Evolutionary conservation across 2,113 vertebrate species (phyloP).

Genomic region (Passer montanus): DNA sequence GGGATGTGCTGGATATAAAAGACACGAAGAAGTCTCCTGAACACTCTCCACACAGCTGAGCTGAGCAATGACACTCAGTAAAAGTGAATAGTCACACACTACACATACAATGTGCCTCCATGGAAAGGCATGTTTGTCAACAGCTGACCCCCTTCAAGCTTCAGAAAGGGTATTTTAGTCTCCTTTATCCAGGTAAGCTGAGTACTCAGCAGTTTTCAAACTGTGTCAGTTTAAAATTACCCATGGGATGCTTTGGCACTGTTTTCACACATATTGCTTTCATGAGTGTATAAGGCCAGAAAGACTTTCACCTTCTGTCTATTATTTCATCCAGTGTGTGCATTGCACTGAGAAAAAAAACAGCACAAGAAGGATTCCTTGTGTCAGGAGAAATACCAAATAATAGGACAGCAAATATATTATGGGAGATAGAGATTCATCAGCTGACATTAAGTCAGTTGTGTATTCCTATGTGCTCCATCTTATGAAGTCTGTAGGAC

Average conservation of each 20-base stretch:
- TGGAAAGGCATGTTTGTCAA: not conserved
- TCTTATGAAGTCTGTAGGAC: not conserved
- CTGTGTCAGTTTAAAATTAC: not conserved
- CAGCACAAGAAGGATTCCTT: not conserved
- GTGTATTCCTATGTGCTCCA: fast-evolving
- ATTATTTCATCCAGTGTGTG: not conserved
- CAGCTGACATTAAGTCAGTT: not conserved
- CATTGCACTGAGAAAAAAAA: not conserved
- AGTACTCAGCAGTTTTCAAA: not conserved
- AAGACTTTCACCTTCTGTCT: not conserved
- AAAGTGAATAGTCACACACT: not conserved
- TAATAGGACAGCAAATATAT: not conserved
- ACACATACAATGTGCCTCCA: not conserved
- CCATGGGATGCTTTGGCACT: not conserved
- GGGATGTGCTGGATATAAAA: not conserved
- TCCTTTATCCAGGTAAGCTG: not conserved
- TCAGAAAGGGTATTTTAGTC: not conserved
- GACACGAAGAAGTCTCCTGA: not conserved
- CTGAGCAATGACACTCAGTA: not conserved
- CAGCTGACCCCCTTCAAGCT: not conserved
- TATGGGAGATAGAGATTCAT: not conserved
- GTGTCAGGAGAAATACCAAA: not conserved
- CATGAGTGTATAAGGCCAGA: fast-evolving
- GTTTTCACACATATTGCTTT: not conserved
- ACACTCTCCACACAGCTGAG: not conserved